These are phyloP conservation scores for Liasis olivaceus DNA, from an alignment of 2,797 vertebrate genomes.

Conservation along the genomic window DNA sequence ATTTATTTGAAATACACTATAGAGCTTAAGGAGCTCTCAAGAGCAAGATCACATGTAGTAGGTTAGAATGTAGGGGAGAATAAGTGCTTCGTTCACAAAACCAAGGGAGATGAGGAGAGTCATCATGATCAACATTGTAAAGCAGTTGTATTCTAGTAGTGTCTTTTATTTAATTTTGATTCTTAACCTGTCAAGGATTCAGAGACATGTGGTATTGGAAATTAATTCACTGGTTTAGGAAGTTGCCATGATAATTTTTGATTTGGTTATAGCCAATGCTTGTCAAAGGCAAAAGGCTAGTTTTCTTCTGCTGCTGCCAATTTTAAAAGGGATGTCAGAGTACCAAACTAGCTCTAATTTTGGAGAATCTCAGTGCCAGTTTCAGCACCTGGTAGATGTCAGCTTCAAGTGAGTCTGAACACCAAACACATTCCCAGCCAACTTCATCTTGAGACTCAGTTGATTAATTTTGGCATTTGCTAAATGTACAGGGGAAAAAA, in stretches of 20 bases:
- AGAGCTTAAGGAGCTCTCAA: slow-evolving; percentile 30
- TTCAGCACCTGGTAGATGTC: slow-evolving; percentile 24
- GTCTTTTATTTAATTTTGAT: not conserved
- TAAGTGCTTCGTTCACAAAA: not conserved
- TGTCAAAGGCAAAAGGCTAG: slow-evolving; percentile 11
- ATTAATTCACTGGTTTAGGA: not conserved
- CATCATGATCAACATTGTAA: fast-evolving
- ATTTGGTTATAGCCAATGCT: not conserved
- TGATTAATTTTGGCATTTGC: slow-evolving; percentile 42
- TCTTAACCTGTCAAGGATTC: not conserved
- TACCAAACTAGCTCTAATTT: slow-evolving; percentile 44
- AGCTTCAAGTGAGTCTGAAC: slow-evolving; percentile 36
- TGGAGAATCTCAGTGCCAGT: not conserved
- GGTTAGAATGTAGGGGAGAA: slow-evolving; percentile 17
- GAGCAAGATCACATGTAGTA: slow-evolving; percentile 32
- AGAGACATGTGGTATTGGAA: not conserved
- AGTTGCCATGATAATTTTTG: not conserved
- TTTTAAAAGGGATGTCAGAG: slow-evolving; percentile 23
- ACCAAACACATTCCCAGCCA: slow-evolving; percentile 10
- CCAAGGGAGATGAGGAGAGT: slow-evolving; percentile 5
- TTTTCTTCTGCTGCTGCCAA: slow-evolving; percentile 20
- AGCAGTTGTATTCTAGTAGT: not conserved
- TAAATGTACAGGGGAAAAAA: slow-evolving; percentile 23
- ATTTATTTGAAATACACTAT: not conserved
- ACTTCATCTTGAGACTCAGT: slow-evolving; percentile 37